Evolutionary conservation across 2,888 invertebrate species (phyloP).

Genomic region (Pocota personata): DNA sequence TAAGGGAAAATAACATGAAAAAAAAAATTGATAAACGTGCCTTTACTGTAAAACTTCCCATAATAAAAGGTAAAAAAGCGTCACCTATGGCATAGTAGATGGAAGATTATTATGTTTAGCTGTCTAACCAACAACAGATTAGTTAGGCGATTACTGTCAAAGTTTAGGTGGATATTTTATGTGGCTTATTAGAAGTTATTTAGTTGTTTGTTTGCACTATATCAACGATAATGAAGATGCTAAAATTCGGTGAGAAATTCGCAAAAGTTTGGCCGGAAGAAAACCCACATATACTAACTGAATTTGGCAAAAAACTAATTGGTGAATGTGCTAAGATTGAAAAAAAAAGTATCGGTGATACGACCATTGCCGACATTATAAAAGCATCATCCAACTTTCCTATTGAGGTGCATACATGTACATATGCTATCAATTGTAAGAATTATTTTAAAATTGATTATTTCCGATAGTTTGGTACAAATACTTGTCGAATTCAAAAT

Average conservation of each 20-base stretch:
- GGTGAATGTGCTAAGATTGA: slow-evolving; percentile 75
- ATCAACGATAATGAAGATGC: no score
- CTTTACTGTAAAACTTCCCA: no score
- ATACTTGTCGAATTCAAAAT: slow-evolving; percentile 61
- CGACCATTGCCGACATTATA: slow-evolving; percentile 75
- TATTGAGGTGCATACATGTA: slow-evolving; percentile 74
- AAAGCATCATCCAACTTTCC: slow-evolving; percentile 77
- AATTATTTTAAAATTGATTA: background rate
- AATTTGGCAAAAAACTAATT: slow-evolving; percentile 77
- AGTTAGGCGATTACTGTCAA: no score
- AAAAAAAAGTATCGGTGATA: slow-evolving; percentile 70
- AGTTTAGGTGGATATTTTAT: background rate
- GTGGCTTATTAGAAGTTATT: no score
- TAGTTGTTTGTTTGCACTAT: no score
- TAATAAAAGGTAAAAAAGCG: background rate
- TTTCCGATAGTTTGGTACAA: slow-evolving; percentile 69
- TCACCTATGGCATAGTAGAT: background rate
- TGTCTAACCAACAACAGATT: no score
- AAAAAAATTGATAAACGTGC: no score
- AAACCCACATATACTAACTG: slow-evolving; percentile 52
- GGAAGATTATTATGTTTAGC: background rate
- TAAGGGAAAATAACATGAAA: no score
- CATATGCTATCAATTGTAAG: no score
- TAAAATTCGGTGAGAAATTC: slow-evolving; percentile 79
- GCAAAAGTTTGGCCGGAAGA: slow-evolving; percentile 76